These are phyloP conservation scores for Athripsodes cinereus DNA, from an alignment of 2,888 invertebrate species.

Conservation along the genomic window DNA sequence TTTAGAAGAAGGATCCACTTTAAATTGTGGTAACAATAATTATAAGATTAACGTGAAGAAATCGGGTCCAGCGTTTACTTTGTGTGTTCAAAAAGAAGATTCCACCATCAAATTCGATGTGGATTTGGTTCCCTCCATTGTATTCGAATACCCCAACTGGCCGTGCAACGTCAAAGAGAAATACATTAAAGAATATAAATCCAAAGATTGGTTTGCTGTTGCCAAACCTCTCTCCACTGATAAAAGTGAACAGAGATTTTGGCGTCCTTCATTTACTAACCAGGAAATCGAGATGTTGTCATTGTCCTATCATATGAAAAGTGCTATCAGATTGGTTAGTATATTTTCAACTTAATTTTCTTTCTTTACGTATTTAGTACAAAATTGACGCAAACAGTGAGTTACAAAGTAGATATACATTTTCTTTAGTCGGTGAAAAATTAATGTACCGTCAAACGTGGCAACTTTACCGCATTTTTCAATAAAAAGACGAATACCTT, in stretches of 20 bases:
- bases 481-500: no score
- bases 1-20: background rate
- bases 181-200: background rate
- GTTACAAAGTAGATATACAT: no score
- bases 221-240: conserved; percentile 9
- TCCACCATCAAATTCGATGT: conserved; percentile 6
- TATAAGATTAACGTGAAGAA: background rate
- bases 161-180: conserved; percentile 5
- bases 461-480: no score
- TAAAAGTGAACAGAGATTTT: background rate
- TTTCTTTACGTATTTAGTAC: background rate
- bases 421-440: no score
- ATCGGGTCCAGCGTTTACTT: conserved; percentile 12
- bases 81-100: background rate
- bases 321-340: conserved; percentile 7
- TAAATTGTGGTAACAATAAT: background rate
- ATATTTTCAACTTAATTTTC: no score
- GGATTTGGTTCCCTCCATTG: conserved; percentile 9
- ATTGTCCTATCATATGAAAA: conserved; percentile 5
- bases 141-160: conserved; percentile 9
- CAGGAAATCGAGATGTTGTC: conserved; percentile 8
- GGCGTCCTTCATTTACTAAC: background rate
- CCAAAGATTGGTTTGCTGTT: conserved; percentile 10
- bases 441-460: no score
- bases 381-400: no score